Base-by-base conservation (phyloP, 1,140 invertebrate species). In the Phenacoccus solenopsis region DNA sequence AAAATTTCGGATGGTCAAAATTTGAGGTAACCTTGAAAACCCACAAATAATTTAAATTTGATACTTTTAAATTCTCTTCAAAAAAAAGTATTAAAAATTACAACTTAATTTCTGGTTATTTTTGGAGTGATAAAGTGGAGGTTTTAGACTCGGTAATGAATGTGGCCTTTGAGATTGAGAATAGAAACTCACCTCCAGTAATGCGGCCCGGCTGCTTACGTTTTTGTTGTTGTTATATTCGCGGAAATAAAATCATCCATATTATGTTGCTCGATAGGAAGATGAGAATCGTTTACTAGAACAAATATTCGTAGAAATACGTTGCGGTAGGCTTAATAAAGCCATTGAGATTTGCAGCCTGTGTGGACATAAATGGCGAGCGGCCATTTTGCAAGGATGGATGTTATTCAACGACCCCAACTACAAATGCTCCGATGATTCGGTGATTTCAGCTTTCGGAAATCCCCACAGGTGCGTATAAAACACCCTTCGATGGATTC, bases 371-470 rank as follows among this genome's bases (percentile, higher is more conserved):
- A 85, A 87, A 5, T 96, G 94, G 93, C 81, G 90, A 68, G 92
- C 92, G 13, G 92, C 92, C 12, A 87, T 90, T 67, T 79, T 97
- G 21, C 88, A 96, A 79, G 94, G 95, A 1, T 96, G 94, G 92
- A 83, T 86, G 72, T 81, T 93, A 13, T 85, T 86, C 76, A 88
- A 93, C 75, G 90, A 94, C 82, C 87, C 89, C 21, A 93, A 93
- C 78, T 88, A 85, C 74, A 78, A 82, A 72, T 75, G 30, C 10
- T 69, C 68, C 21, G 67, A 69, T 12, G 56, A 68, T 9, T 13
- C 68, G 3, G 74, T 76, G 28, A 75, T 79, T 59, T 70, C 81
- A 71, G 82, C 87, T 61, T 83, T 93, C 27, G 95, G 94, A 0
- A 97, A 97, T 81, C 86, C 86, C 0, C 86, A 88, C 70, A 77